Evolutionary conservation across 1,140 invertebrate species (phyloP), one percentile per base, ranked within the genome.

Genomic region (Microplitis mediator): DNA sequence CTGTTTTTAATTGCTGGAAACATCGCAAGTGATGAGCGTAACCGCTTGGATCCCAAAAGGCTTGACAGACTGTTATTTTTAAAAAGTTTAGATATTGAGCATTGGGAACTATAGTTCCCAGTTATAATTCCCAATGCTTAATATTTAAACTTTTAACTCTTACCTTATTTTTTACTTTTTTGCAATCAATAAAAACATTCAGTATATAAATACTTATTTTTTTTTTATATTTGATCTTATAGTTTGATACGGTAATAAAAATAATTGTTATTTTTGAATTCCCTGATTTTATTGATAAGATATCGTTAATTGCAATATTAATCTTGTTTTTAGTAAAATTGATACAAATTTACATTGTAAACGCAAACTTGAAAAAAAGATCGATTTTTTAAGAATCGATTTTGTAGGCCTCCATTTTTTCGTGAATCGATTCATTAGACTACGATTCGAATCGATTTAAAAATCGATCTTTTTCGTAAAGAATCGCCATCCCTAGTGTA

Each of bases 1-100:
- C 72, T 84, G 5, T 86, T 86, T 78, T 86, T 84, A 5, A 81
- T 84, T 76, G 82, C 83, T 32, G 80, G 74, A 8, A 11, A 64
- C 9, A 76, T 74, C 5, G 75, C 75, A 72, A 74, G 54, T 4
- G 65, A 74, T n/a, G 35, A 63, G 1, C 39, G 68, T n/a, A 76
- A 68, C 56, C 62, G 75, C 11, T 45, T 76, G 6, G 36, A 71
- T 36, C 71, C 75, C 58, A 51, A 73, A 31, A 70, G 67, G 16
- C 16, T 78, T 14, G 62, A 75, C 6, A 54, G 72, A 54, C n/a
- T 73, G 13, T 35, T 76, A 1, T 73, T 76, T 52, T 45, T 76
- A 6, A 65, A 51, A 50, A 64, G 39, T 3, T 56, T 74, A 11
- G 8, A 69, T 16, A 11, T 61, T 0, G 32, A 70, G 52, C 14